phyloP scores from a whole-genome alignment of 1,140 invertebrate species.

The Caenorhabditis brenneri region DNA sequence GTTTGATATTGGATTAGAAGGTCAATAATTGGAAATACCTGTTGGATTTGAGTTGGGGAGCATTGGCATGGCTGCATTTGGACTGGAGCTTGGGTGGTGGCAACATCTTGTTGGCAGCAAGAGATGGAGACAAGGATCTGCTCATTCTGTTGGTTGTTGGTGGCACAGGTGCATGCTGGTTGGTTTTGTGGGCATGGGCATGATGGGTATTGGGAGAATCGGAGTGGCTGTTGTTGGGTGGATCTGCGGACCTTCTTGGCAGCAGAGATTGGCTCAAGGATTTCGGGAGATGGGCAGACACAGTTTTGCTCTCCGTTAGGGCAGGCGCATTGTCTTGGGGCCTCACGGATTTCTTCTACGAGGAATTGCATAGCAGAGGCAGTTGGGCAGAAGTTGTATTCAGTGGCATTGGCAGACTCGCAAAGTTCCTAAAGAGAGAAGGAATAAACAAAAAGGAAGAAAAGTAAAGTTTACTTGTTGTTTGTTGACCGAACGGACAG shows the following conservation, averaged over 20 bases:
- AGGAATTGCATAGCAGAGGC: conserved; percentile 55
- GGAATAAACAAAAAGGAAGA: neutral
- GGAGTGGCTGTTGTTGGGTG: conserved; percentile 49
- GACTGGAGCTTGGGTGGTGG: conserved; percentile 38
- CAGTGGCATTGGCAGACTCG: conserved; percentile 58
- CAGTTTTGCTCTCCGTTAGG: conserved; percentile 63
- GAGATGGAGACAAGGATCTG: conserved; percentile 48
- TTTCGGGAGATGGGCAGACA: conserved; percentile 62
- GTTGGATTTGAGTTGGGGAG: conserved; percentile 22
- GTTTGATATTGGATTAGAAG: neutral
- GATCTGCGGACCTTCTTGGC: conserved; percentile 36
- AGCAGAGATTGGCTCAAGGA: conserved; percentile 59
- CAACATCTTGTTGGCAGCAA: conserved; percentile 43
- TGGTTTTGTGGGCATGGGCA: conserved; percentile 58
- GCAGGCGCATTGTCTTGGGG: conserved; percentile 61
- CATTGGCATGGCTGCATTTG: conserved; percentile 37
- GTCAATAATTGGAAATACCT: neutral
- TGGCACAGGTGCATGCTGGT: conserved; percentile 56
- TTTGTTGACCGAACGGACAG: conserved; percentile 61
- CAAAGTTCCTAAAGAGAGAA: conserved; percentile 57
- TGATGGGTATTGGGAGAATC: conserved; percentile 58
- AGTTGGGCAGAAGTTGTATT: conserved; percentile 61
- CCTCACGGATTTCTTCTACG: conserved; percentile 60
- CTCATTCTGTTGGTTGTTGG: conserved; percentile 50
- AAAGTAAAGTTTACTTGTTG: conserved; percentile 57